Percentiles rank a stretch among this genome's conserved stretches.
Evolutionary conservation across 2,797 vertebrate genomes (phyloP).

Genomic region (Pipistrellus nathusii): DNA sequence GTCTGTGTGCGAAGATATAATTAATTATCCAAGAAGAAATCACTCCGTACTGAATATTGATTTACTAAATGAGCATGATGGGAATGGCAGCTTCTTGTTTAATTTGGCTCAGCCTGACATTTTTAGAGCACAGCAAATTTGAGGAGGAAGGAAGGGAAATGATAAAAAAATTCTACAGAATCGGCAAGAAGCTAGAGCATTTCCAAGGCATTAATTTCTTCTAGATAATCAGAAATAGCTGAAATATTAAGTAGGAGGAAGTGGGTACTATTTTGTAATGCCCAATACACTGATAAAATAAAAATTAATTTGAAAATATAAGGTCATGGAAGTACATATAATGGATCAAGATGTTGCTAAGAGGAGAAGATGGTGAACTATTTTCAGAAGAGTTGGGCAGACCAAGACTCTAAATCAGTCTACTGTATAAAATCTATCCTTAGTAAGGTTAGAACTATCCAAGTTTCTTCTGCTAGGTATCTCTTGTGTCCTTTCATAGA

Average conservation of each 20-base stretch:
- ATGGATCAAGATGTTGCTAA: background rate
- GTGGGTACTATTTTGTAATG: background rate
- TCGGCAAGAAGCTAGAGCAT: background rate
- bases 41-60: background rate
- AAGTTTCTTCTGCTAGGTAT: background rate
- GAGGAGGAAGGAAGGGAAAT: background rate
- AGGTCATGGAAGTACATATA: background rate
- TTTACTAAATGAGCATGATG: background rate
- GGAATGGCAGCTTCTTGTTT: background rate
- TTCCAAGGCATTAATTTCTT: background rate
- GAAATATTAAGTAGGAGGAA: background rate
- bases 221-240: background rate
- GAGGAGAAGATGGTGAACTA: background rate
- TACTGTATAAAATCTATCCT: background rate
- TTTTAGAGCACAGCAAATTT: background rate
- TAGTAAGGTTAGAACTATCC: background rate
- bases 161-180: background rate
- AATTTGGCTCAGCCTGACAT: background rate
- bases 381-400: background rate
- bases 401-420: background rate
- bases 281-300: background rate
- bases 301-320: background rate
- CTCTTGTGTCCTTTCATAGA: background rate
- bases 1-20: background rate
- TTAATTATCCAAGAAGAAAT: background rate